Conservation (phyloP, 2,797 vertebrate species). For the Steatocranus sp. region DNA sequence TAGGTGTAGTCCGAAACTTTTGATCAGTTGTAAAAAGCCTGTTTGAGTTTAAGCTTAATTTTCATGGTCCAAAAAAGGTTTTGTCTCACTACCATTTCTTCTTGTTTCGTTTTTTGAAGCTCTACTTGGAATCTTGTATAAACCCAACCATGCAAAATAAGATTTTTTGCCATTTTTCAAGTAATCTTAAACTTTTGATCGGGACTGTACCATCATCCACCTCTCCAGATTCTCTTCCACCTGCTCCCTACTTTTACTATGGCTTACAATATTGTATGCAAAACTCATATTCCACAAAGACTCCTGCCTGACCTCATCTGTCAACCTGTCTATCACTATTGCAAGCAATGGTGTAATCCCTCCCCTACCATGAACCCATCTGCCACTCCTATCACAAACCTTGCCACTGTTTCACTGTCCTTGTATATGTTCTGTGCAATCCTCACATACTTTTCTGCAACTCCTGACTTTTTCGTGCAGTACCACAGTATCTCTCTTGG, state of each 20-base stretch:
- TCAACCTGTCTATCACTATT: neutral
- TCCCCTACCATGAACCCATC: neutral
- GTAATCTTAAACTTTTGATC: too few species aligned
- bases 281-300: neutral
- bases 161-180: too few species aligned
- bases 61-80: neutral
- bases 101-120: neutral
- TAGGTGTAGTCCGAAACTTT: neutral
- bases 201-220: neutral
- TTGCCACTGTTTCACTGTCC: neutral
- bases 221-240: neutral
- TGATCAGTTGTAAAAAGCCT: neutral
- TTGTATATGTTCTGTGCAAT: neutral
- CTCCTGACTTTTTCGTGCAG: neutral
- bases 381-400: neutral
- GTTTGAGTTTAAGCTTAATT: neutral
- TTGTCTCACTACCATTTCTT: neutral
- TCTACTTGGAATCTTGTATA: neutral
- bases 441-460: neutral
- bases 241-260: neutral
- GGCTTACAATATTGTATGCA: neutral
- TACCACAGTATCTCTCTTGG: neutral
- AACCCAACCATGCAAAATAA: neutral
- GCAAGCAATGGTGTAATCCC: neutral
- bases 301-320: neutral